Evolutionary conservation across 1,140 invertebrate genomes (phyloP).

Genomic region (Popillia japonica): DNA sequence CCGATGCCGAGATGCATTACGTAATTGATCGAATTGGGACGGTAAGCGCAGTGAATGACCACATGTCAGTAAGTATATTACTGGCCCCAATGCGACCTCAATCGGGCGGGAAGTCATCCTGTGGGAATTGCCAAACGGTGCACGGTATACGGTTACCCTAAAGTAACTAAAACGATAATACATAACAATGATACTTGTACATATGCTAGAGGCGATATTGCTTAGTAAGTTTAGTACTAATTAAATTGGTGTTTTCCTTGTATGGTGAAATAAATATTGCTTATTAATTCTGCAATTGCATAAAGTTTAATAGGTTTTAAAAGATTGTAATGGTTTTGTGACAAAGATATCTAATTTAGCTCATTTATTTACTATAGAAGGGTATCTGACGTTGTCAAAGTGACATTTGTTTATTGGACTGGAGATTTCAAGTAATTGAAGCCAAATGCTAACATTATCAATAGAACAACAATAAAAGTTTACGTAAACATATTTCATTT

Average conservation of each 20-base stretch:
- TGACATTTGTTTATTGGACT: no score
- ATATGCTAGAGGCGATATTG: background rate
- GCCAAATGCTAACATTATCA: no score
- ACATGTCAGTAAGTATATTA: constrained; percentile 57
- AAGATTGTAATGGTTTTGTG: no score
- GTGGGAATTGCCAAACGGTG: constrained; percentile 26
- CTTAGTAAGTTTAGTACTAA: background rate
- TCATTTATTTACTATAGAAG: no score
- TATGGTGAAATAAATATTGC: no score
- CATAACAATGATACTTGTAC: constrained; percentile 8
- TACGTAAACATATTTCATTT: no score
- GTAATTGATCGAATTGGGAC: constrained; percentile 23
- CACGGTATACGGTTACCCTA: background rate
- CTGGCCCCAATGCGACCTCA: constrained; percentile 54
- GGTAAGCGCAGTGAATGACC: constrained; percentile 50
- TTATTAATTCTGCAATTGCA: no score
- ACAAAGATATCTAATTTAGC: no score
- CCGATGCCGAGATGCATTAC: constrained; percentile 29
- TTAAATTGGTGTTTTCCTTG: background rate
- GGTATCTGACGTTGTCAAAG: no score
- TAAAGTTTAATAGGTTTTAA: no score
- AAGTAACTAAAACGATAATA: background rate
- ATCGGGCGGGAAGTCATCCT: constrained; percentile 56
- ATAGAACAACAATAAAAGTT: no score
- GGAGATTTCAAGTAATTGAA: no score